Evolutionary conservation across 2,888 invertebrate genomes (phyloP).

Genomic region (Antheraea assamensis): DNA sequence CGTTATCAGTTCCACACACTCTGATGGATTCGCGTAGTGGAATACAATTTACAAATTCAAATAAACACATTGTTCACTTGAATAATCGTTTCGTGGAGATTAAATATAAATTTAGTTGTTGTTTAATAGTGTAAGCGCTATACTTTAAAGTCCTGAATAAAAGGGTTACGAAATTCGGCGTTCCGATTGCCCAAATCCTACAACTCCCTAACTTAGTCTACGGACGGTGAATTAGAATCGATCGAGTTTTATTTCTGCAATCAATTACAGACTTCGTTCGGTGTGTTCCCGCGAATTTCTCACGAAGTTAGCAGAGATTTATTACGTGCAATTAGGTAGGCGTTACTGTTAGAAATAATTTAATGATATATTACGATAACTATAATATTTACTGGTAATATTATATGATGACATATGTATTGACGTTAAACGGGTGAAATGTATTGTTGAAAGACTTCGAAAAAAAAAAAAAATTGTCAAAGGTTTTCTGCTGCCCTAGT

Average conservation of each 20-base stretch:
- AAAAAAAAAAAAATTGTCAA: no score
- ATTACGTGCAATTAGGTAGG: conserved; percentile 11
- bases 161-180: neutral
- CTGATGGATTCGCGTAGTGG: neutral
- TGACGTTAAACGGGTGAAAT: no score
- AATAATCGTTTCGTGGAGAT: neutral
- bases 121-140: no score
- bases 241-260: conserved; percentile 19
- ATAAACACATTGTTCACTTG: neutral
- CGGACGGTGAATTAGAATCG: conserved; percentile 1
- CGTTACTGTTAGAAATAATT: conserved; percentile 15
- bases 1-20: neutral
- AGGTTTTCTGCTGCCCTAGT: no score
- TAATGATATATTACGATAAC: neutral
- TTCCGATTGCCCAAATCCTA: neutral
- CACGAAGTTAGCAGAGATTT: conserved; percentile 17
- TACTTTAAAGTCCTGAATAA: neutral
- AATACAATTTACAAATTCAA: neutral
- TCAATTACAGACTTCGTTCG: conserved; percentile 12
- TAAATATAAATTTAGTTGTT: neutral
- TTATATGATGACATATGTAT: no score
- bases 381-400: neutral
- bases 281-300: conserved; percentile 10
- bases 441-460: no score
- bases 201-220: neutral